Conservation (phyloP, 2,113 vertebrate genomes). For the Lampris megalopsis region DNA sequence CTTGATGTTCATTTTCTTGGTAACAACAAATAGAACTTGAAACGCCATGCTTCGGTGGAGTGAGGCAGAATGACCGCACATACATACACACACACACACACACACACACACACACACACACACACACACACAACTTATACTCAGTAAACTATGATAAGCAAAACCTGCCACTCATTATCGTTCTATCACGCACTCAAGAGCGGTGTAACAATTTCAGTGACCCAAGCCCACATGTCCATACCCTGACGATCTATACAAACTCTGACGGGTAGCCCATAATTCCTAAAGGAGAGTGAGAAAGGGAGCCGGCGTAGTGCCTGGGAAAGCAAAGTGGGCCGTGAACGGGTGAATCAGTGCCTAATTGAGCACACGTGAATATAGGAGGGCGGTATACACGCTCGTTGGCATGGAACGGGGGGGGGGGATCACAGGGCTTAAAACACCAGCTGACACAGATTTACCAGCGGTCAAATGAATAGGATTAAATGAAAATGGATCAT, state of each 20-base stretch:
- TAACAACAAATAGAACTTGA: too few relatives aligned
- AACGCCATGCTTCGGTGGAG: too few relatives aligned
- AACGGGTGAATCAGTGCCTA: constrained; percentile 2
- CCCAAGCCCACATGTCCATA: background rate
- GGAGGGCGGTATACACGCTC: background rate
- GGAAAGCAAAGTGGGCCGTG: background rate
- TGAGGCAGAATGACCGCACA: too few relatives aligned
- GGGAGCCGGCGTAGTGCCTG: background rate
- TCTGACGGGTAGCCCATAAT: background rate
- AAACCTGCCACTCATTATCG: background rate
- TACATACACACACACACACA: too few relatives aligned
- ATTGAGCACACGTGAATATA: constrained; percentile 39
- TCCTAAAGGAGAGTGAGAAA: background rate
- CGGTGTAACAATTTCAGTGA: background rate
- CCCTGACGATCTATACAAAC: too few relatives aligned
- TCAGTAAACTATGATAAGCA: background rate
- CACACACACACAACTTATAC: background rate
- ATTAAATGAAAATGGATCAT: constrained; percentile 59
- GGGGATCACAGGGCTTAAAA: constrained; percentile 23
- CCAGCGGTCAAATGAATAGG: constrained; percentile 38
- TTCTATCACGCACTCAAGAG: background rate
- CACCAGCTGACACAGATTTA: constrained; percentile 38
- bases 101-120: background rate
- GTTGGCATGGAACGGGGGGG: background rate
- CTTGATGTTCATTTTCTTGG: too few relatives aligned